Base-by-base conservation (phyloP, 2,888 invertebrate genomes). In the Syritta pipiens region DNA sequence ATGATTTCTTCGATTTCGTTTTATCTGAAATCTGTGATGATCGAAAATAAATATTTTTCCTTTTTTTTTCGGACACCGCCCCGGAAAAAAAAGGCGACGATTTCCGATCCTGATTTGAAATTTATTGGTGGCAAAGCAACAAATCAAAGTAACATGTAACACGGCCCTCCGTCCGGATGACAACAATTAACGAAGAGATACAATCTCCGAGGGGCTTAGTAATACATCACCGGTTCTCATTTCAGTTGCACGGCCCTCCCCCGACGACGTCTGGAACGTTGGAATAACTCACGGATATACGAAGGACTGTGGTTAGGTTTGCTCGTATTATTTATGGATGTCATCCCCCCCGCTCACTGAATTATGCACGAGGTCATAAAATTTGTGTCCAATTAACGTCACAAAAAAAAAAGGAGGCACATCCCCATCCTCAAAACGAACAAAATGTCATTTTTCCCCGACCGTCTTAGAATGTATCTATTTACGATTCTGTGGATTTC, bases 321-420 rank as follows among this genome's bases (percentile, higher is more conserved):
- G 65, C 40, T 68, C 22, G 67, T 67, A 74, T 79, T 79, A 79
- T 74, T 79, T 79, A 79, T 79, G 79, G 67, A 55, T 30, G 44
- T 49, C 72, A n/a, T n/a, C 59, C 37, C 30, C 49, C 22, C 17
- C 46, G 17, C 30, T 40, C 72, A 62, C 72, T 72, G 72, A 79
- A 72, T 79, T 79, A 72, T 67, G 53, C 72, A 67, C 55, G 72
- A 68, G 74, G 79, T 79, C 79, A 51, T 79, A 79, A 79, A 74
- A 79, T 79, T 67, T 79, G 67, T 74, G 74, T 79, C 74, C 79
- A 79, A 79, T 79, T 79, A 79, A 79, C 68, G 74, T 74, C 79
- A 79, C 30, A 19, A 42, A 46, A 51, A 32, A 24, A 28, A 40
- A 37, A 30, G 22, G 5, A 3, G 26, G n/a, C 20, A 62, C 28